A percentile compares a stretch with the other conserved stretches of the same genome.
Conservation (phyloP, 2,113 vertebrate species). For the Sinocyclocheilus maitianheensis region DNA sequence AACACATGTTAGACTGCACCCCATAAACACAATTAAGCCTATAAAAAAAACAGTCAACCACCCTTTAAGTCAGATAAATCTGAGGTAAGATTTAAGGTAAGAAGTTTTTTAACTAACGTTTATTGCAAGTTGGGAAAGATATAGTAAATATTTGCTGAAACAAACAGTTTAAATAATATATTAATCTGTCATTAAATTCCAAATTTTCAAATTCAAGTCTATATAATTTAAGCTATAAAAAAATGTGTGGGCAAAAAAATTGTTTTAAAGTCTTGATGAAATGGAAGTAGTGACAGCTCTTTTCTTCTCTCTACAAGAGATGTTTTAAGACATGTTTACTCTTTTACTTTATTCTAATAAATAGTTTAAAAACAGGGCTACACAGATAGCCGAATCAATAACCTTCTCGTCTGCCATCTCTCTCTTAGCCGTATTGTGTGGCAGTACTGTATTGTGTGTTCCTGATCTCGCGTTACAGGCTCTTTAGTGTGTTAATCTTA, state of each 20-base stretch:
- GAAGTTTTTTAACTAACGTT: no score
- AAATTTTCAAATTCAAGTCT: background rate
- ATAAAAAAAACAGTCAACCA: no score
- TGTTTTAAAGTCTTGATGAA: background rate
- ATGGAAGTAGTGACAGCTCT: no score
- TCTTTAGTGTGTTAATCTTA: conserved; percentile 28
- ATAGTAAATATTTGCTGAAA: background rate
- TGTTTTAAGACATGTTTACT: background rate
- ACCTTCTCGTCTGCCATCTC: background rate
- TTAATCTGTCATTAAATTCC: background rate
- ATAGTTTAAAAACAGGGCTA: conserved; percentile 9
- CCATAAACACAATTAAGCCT: no score
- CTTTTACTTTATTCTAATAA: conserved; percentile 5
- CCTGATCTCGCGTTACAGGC: conserved; percentile 2
- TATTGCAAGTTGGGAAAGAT: background rate
- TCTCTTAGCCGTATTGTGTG: background rate
- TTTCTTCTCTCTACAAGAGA: no score
- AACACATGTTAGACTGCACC: no score
- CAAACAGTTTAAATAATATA: background rate
- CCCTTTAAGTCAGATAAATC: background rate
- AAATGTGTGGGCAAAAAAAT: background rate
- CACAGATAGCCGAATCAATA: conserved; percentile 9
- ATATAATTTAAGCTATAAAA: background rate
- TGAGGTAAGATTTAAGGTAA: background rate
- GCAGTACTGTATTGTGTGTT: conserved; percentile 21